Conservation (phyloP, 2,113 vertebrate genomes). For the Helogale parvula region DNA sequence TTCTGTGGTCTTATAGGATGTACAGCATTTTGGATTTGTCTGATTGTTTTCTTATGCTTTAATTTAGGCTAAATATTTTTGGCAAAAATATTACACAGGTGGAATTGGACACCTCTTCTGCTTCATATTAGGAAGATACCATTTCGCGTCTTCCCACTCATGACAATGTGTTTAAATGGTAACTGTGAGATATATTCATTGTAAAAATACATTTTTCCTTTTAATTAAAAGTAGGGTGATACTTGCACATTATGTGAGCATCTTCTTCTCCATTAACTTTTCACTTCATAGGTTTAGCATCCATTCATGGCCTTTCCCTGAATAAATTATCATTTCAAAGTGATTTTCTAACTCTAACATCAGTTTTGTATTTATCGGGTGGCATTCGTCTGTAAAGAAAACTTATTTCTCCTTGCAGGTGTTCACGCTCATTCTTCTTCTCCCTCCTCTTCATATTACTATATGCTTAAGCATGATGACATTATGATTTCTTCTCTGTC, state of each 20-base stretch:
- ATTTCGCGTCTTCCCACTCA: neutral
- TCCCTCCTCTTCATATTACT: neutral
- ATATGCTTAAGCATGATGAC: neutral
- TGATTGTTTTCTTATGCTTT: neutral
- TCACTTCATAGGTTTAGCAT: neutral
- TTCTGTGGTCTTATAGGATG: neutral
- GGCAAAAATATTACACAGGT: neutral
- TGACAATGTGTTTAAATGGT: neutral
- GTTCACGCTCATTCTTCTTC: neutral
- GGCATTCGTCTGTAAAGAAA: neutral
- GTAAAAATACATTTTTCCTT: neutral
- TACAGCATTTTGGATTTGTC: neutral
- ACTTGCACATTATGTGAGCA: neutral
- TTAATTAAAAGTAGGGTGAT: neutral
- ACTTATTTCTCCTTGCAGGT: neutral
- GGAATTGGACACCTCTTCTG: neutral
- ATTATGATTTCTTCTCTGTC: neutral
- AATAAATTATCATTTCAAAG: constrained; percentile 8
- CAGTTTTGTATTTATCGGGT: neutral
- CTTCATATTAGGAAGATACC: neutral
- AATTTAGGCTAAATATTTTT: neutral
- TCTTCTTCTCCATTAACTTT: neutral
- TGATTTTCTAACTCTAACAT: neutral
- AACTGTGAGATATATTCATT: neutral
- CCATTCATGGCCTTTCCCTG: neutral